phyloP scores from a whole-genome alignment of 1,140 invertebrate species.

The Aleiodes sp. region DNA sequence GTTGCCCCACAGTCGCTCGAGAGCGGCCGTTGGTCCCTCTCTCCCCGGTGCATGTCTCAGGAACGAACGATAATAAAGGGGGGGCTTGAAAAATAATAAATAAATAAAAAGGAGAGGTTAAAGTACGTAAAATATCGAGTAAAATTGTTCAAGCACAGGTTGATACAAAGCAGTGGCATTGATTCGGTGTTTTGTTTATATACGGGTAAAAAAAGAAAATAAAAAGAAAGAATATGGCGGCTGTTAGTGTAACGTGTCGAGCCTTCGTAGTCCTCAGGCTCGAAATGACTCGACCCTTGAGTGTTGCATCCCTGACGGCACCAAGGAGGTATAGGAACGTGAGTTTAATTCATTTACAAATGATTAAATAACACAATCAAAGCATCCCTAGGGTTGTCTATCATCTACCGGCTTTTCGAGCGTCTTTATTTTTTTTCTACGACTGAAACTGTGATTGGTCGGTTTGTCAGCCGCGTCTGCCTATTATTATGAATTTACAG shows the following conservation, averaged over 20 bases:
- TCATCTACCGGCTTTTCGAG: background rate
- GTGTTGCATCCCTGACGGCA: slow-evolving; percentile 47
- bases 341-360: slow-evolving; percentile 38
- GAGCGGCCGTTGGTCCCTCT: slow-evolving; percentile 44
- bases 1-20: slow-evolving; percentile 43
- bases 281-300: slow-evolving; percentile 52
- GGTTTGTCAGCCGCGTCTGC: no score
- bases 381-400: background rate
- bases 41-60: slow-evolving; percentile 14
- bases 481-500: no score
- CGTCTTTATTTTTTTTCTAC: no score
- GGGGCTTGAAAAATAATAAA: background rate
- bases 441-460: no score
- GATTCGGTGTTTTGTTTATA: background rate
- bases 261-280: slow-evolving; percentile 49
- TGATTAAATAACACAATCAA: background rate
- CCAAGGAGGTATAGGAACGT: slow-evolving; percentile 52
- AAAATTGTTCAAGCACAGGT: background rate
- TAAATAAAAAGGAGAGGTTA: background rate
- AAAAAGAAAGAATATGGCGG: slow-evolving; percentile 47
- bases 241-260: slow-evolving; percentile 50
- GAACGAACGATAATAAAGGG: background rate
- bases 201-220: background rate
- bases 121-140: background rate
- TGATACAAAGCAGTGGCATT: background rate